Evolutionary conservation across 2,797 vertebrate genomes (phyloP), one percentile per base, ranked within the genome.

Genomic region (Ataeniobius toweri): DNA sequence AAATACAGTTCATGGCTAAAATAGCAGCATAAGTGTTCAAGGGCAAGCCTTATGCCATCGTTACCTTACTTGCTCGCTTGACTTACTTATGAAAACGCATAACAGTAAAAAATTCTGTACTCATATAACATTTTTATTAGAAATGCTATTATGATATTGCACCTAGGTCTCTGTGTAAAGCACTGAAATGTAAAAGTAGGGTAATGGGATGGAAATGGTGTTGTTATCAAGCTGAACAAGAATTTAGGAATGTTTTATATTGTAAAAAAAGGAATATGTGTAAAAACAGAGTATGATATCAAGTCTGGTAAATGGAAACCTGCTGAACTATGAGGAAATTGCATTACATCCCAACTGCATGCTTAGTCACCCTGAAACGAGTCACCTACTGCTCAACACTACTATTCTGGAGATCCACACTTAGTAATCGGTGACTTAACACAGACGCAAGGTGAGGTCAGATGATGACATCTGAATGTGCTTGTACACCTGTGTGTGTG

Each of bases 401-500:
- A 79, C 80, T 77, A 13, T 83, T 86, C 81, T 82, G 39, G 65
- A 86, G 74, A 79, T 78, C 79, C 70, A 77, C 82, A 83, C 86
- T 89, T 82, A 91, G 82, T 93, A 91, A 91, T 73, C 24, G 58
- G 88, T 93, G 92, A 94, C 89, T 89, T 83, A 78, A 89, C 82
- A 69, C 88, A 90, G 92, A n/a, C n/a, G n/a, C n/a, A n/a, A n/a
- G n/a, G n/a, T n/a, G n/a, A n/a, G n/a, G n/a, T n/a, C n/a, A n/a
- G n/a, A n/a, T n/a, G n/a, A n/a, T n/a, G n/a, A n/a, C n/a, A n/a
- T n/a, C n/a, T n/a, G n/a, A n/a, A 26, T 50, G 18, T 70, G 74
- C 67, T 73, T 55, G 10, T 71, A 67, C 71, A 79, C 75, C 77
- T 77, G 71, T 80, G 72, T 71, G 36, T 36, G 36, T 36, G 78